Conservation (phyloP, 1,140 invertebrate genomes). For the Vanessa atalanta region DNA sequence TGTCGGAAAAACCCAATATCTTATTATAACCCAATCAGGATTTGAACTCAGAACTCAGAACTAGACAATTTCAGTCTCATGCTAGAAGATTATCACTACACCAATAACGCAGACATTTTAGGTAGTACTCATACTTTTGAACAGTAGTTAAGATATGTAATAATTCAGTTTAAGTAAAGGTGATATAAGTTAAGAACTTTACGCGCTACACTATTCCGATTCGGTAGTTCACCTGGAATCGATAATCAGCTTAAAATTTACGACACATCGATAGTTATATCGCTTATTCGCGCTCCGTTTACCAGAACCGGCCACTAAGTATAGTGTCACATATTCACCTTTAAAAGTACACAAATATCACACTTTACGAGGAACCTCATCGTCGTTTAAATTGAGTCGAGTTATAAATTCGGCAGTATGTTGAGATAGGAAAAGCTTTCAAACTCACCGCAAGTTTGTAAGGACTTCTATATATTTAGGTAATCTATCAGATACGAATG, state of each 20-base stretch:
- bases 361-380: constrained; percentile 1
- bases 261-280: constrained; percentile 5
- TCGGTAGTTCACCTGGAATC: constrained; percentile 5
- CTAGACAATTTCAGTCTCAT: too few species aligned
- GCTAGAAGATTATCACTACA: too few species aligned
- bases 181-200: not conserved
- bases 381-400: constrained; percentile 15
- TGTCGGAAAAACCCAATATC: too few species aligned
- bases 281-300: constrained; percentile 14
- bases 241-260: constrained; percentile 20
- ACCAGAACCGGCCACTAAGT: constrained; percentile 13
- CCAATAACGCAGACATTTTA: too few species aligned
- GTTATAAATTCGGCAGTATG: constrained; percentile 8
- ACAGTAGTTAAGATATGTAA: too few species aligned
- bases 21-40: too few species aligned
- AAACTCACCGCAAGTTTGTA: constrained; percentile 13
- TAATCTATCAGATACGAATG: constrained; percentile 5
- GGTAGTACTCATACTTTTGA: too few species aligned
- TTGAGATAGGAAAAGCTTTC: constrained; percentile 16
- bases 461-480: constrained; percentile 22
- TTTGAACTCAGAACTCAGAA: too few species aligned
- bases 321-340: constrained; percentile 15
- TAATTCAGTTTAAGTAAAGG: too few species aligned
- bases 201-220: not conserved
- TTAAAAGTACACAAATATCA: constrained; percentile 20